Evolutionary conservation across 1,140 invertebrate species (phyloP), one percentile per base, ranked within the genome.

Genomic region (Leptoteleia sp.): DNA sequence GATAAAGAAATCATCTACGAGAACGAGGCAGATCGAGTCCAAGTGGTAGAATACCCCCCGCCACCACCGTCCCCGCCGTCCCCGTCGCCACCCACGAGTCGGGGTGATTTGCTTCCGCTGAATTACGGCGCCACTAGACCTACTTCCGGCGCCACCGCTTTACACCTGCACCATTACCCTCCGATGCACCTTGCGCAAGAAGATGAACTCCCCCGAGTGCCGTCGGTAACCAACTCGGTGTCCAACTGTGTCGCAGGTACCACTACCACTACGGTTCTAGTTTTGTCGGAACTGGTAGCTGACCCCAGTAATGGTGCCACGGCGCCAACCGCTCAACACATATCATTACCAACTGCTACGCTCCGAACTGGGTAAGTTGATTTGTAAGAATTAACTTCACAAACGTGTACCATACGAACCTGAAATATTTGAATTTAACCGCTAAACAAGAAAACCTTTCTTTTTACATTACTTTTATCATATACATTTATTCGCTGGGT

Each of bases 51-150:
- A 35, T 90, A 90, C 37, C 89, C 89, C 0, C 89, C 87, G 1
- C 88, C 88, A 0, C 85, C 85, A 0, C 88, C 89, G 0, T 88
- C 88, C 9, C 94, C 94, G 31, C 92, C 92, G 0, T 88, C 87
- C 0, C 86, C 87, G 4, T 86, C 89, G 15, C 81, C 87, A 3
- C 83, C 84, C 1, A 77, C 80, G 5, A 50, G n/a, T 12, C 64
- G 77, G 3, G 55, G 37, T 82, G 92, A 62, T 85, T 90, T 85
- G 83, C 87, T 77, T 81, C 91, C 80, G 75, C 89, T 83, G 80
- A 90, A 82, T 82, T 92, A 61, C 83, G 91, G 81, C 84, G 88
- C 79, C 67, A 86, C 38, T 62, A 89, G 84, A 81, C 87, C 31
- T 73, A 67, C 27, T 67, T 55, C 17, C 13, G 83, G 86, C 3